Percentiles rank a stretch among this genome's conserved stretches.
These are phyloP conservation scores for Drosophila peninsularis DNA, from an alignment of 2,888 invertebrate species.

Conservation along the genomic window DNA sequence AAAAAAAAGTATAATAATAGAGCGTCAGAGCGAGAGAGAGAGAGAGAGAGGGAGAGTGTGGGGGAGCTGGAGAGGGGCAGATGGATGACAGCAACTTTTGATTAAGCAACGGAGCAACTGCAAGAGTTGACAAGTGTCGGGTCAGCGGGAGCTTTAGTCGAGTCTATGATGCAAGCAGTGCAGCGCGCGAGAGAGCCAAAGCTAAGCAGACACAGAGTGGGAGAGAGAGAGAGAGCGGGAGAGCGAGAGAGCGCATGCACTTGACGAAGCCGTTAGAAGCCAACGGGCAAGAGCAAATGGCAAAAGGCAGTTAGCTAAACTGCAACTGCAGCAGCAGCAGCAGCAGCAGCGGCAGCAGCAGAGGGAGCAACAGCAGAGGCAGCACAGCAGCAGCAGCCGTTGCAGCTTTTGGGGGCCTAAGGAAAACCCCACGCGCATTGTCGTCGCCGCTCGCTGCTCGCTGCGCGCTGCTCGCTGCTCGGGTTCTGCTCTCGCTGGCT, in stretches of 20 bases:
- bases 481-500: conserved; percentile 47
- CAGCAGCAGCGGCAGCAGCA: conserved; percentile 5
- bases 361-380: conserved; percentile 12
- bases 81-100: conserved; percentile 44
- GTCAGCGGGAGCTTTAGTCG: conserved; percentile 18
- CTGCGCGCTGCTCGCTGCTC: conserved; percentile 15
- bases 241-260: conserved; percentile 36
- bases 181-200: conserved; percentile 11
- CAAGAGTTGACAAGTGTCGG: conserved; percentile 52
- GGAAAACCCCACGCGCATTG: conserved; percentile 56
- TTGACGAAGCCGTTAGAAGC: conserved; percentile 63
- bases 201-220: conserved; percentile 3
- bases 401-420: conserved; percentile 50
- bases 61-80: neutral
- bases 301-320: conserved; percentile 54
- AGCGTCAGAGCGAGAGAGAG: neutral
- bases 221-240: conserved; percentile 1
- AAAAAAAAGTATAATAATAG: conserved; percentile 1
- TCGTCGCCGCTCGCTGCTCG: conserved; percentile 9
- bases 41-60: neutral
- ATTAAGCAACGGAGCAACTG: conserved; percentile 60
- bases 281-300: conserved; percentile 43
- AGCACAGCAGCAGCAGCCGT: conserved; percentile 15
- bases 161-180: conserved; percentile 18
- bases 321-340: conserved; percentile 35